Base-by-base conservation (phyloP, 2,888 invertebrate species). In the Germaria angustata region DNA sequence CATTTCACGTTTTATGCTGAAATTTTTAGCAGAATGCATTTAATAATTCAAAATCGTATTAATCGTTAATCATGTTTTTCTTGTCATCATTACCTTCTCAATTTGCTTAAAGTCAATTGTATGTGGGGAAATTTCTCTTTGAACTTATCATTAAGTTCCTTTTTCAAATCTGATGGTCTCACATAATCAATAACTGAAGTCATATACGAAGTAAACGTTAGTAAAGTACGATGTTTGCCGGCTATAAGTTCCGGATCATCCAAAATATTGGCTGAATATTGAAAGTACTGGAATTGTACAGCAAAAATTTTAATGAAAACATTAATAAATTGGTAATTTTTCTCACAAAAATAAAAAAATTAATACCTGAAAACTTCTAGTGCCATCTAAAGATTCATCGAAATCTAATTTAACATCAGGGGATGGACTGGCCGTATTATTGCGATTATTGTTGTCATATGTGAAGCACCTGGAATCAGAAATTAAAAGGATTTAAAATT, bases 161-260 rank as follows among this genome's bases (percentile, higher is more conserved):
- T 97, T 92, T 99, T 99, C 86, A 99, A 92, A 90, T 98, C 98
- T 41, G 97, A 96, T 15, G 99, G 98, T 85, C 97, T 95, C 5
- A 98, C 98, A 90, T 99, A 98, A 91, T 98, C 98, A 87, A 99
- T 98, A 57, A 99, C 97, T 0, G 98, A 98, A 0, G 98, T 97
- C 95, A 96, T 95, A 88, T 97, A 97, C 0, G 96, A 96, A 0
- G 97, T 96, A 88, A 97, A 97, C 3, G 97, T 97, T 20, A 97
- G 92, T 53, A 97, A 90, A 0, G 97, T 97, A 83, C 97, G 93
- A 91, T 97, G 97, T 91, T 96, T 96, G 44, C 97, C 97, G 28
- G 96, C 96, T 86, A 96, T 96, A 51, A 97, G 92, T 90, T 97
- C 96, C 0, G 98, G 98, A 92, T 99, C 98, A 90, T 99, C 99